phyloP scores from a whole-genome alignment of 2,888 invertebrate genomes.

The Phymatocera aterrima region DNA sequence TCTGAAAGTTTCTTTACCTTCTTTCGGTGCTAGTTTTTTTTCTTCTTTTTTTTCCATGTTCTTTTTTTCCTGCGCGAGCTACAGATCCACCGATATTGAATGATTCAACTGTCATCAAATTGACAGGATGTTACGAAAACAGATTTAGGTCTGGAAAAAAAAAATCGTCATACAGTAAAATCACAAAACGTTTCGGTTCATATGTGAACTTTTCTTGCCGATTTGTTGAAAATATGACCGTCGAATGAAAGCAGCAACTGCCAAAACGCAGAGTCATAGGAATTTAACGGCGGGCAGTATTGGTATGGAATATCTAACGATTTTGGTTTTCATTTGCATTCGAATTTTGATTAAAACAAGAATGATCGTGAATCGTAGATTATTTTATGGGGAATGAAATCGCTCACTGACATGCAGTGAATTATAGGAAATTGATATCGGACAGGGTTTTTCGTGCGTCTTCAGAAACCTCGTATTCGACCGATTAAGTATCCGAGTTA shows the following conservation, averaged over 20 bases:
- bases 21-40: neutral
- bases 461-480: no score
- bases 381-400: no score
- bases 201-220: neutral
- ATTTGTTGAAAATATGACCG: conserved; percentile 18
- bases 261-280: conserved; percentile 29
- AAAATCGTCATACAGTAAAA: conserved; percentile 19
- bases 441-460: no score
- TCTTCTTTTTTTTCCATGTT: neutral
- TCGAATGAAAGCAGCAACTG: conserved; percentile 38
- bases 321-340: neutral
- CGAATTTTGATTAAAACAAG: neutral
- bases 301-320: conserved; percentile 2
- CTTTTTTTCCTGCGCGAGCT: neutral
- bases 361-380: neutral
- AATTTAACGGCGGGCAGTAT: conserved; percentile 26
- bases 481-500: no score
- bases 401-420: no score
- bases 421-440: no score
- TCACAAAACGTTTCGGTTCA: neutral
- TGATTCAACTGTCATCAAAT: conserved; percentile 52
- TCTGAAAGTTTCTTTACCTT: neutral
- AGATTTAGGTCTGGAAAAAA: conserved; percentile 26
- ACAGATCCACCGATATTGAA: neutral
- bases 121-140: conserved; percentile 48